These are phyloP conservation scores for Danaus chrysippus DNA, from an alignment of 2,888 invertebrate species.

Conservation along the genomic window DNA sequence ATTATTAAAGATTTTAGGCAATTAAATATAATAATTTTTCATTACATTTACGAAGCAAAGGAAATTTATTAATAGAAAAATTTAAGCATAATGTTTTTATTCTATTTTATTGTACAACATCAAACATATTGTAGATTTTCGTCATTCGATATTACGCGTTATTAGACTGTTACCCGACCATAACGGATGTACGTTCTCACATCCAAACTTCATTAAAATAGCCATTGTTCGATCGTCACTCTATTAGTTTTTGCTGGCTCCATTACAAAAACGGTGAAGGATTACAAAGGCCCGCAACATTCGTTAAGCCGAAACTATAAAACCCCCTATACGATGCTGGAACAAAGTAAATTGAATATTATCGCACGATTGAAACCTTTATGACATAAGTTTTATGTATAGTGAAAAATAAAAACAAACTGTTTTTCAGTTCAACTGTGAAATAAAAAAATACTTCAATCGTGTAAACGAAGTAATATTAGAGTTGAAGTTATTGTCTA, in stretches of 20 bases:
- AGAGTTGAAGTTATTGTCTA: not conserved
- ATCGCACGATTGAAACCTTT: constrained; percentile 5
- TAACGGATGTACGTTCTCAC: constrained; percentile 40
- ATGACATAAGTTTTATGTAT: not conserved
- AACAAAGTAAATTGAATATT: constrained; percentile 26
- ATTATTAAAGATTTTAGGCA: constrained; percentile 41
- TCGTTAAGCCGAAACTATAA: constrained; percentile 30
- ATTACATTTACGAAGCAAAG: too few relatives aligned
- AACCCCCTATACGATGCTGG: constrained; percentile 27
- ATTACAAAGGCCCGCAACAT: constrained; percentile 43
- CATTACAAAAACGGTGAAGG: constrained; percentile 50
- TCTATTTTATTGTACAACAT: too few relatives aligned
- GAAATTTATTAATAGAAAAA: too few relatives aligned
- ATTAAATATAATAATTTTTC: too few relatives aligned
- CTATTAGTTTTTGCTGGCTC: constrained; percentile 56
- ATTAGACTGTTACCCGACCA: constrained; percentile 31
- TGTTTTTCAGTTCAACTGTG: not conserved
- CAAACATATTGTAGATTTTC: too few relatives aligned
- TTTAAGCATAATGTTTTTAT: too few relatives aligned
- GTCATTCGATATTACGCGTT: constrained; percentile 23
- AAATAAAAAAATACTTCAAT: not conserved
- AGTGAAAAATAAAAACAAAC: not conserved
- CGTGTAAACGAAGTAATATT: not conserved
- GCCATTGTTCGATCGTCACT: constrained; percentile 55
- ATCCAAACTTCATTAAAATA: constrained; percentile 51